Evolutionary conservation across 1,140 invertebrate species (phyloP).

Genomic region (Sipha flava): DNA sequence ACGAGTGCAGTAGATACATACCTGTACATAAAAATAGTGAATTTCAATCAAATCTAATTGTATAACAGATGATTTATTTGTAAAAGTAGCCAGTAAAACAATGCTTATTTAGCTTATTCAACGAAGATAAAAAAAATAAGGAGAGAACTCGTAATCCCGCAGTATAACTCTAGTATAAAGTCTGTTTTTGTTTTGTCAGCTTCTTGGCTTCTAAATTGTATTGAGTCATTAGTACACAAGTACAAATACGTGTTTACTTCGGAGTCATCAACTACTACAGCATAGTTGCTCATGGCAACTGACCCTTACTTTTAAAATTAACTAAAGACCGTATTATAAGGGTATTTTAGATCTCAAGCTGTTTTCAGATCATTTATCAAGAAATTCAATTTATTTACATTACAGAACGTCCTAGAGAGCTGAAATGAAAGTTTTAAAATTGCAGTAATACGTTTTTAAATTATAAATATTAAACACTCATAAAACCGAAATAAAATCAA

Average conservation of each 20-base stretch:
- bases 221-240: conserved; percentile 19
- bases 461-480: not conserved
- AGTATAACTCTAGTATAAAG: not conserved
- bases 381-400: not conserved
- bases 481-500: not conserved
- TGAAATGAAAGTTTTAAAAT: no score
- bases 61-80: not conserved
- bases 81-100: not conserved
- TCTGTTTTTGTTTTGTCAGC: conserved; percentile 12
- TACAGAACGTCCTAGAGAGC: no score
- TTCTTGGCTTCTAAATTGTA: conserved; percentile 5
- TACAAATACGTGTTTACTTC: conserved; percentile 13
- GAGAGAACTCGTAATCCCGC: not conserved
- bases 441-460: not conserved
- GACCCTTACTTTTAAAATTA: conserved; percentile 2
- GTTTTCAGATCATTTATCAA: not conserved
- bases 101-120: conserved; percentile 12
- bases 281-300: not conserved
- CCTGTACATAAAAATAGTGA: no score
- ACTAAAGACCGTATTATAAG: not conserved
- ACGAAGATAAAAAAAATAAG: not conserved
- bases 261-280: not conserved
- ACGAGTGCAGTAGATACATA: no score
- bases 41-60: not conserved
- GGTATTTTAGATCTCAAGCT: not conserved